A percentile compares a stretch with the other conserved stretches of the same genome.
phyloP scores from a whole-genome alignment of 2,888 invertebrate genomes.

The Anticlea derivata region DNA sequence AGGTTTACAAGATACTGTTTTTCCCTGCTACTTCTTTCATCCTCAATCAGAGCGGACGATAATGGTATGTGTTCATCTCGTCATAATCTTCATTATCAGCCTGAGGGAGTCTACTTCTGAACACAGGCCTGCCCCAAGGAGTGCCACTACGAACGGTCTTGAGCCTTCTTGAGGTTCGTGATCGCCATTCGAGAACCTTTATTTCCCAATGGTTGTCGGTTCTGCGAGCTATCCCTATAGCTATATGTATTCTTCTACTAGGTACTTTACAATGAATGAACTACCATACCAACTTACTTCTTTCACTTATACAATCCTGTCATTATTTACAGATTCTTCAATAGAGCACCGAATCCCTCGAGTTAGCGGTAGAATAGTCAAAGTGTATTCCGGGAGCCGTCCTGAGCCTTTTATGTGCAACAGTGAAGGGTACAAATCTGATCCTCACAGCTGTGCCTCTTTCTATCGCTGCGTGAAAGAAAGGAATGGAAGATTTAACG shows the following conservation, averaged over 20 bases:
- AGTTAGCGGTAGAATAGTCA: conserved; percentile 63
- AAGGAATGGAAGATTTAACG: conserved; percentile 79
- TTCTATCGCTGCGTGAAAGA: conserved; percentile 90
- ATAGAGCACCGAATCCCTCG: conserved; percentile 45
- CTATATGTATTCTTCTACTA: background rate
- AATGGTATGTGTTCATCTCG: conserved; percentile 39
- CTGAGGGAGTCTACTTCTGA: too few relatives aligned
- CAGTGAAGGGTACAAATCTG: conserved; percentile 88
- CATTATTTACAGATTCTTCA: conserved; percentile 41
- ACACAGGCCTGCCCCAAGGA: too few relatives aligned
- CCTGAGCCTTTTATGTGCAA: conserved; percentile 81
- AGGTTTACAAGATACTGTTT: conserved; percentile 29
- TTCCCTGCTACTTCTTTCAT: conserved; percentile 34
- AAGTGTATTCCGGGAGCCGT: conserved; percentile 63
- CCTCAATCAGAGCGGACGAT: conserved; percentile 30
- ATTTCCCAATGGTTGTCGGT: too few relatives aligned
- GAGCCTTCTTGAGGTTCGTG: too few relatives aligned
- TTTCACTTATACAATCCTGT: background rate
- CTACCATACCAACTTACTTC: too few relatives aligned
- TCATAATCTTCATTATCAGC: too few relatives aligned
- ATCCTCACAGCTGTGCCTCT: conserved; percentile 87
- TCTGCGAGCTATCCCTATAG: too few relatives aligned
- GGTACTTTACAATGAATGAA: conserved; percentile 12
- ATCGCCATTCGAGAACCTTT: too few relatives aligned
- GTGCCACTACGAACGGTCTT: too few relatives aligned